phyloP scores from a whole-genome alignment of 2,888 invertebrate genomes.

The Blastobasis lacticolella region DNA sequence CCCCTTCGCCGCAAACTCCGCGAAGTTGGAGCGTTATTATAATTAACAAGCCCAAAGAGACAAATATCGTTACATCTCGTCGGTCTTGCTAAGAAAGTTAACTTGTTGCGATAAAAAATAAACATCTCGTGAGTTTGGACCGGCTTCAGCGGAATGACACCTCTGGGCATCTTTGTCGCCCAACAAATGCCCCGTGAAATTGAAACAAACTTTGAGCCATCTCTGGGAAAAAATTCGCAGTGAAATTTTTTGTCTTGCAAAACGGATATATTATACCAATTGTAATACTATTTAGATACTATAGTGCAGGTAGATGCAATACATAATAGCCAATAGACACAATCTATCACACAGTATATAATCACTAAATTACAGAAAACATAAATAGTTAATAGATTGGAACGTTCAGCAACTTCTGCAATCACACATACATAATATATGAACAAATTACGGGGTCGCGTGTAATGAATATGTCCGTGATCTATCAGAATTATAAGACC shows the following conservation, averaged over 20 bases:
- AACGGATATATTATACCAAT: too few species aligned
- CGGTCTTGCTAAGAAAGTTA: constrained; percentile 1
- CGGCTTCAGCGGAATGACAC: constrained; percentile 62
- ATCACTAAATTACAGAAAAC: too few species aligned
- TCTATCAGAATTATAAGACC: constrained; percentile 71
- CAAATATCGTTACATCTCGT: constrained; percentile 1
- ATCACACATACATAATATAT: constrained; percentile 7
- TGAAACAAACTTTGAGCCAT: constrained; percentile 60
- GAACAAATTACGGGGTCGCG: constrained; percentile 40
- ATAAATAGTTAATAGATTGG: neutral
- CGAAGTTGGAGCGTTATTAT: neutral
- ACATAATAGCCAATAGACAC: too few species aligned
- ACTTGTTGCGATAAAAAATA: constrained; percentile 39
- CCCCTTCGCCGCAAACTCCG: neutral
- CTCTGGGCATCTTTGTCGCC: constrained; percentile 65
- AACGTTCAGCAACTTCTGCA: neutral
- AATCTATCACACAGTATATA: too few species aligned
- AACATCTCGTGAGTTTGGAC: constrained; percentile 49
- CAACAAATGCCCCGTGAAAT: constrained; percentile 71
- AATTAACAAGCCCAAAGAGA: constrained; percentile 3
- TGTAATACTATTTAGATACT: too few species aligned
- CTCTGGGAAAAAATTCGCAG: constrained; percentile 41
- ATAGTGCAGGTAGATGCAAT: too few species aligned
- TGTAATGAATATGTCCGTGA: constrained; percentile 62
- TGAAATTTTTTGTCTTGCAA: constrained; percentile 29